Conservation (phyloP, 2,113 vertebrate genomes). For the Casuarius casuarius region DNA sequence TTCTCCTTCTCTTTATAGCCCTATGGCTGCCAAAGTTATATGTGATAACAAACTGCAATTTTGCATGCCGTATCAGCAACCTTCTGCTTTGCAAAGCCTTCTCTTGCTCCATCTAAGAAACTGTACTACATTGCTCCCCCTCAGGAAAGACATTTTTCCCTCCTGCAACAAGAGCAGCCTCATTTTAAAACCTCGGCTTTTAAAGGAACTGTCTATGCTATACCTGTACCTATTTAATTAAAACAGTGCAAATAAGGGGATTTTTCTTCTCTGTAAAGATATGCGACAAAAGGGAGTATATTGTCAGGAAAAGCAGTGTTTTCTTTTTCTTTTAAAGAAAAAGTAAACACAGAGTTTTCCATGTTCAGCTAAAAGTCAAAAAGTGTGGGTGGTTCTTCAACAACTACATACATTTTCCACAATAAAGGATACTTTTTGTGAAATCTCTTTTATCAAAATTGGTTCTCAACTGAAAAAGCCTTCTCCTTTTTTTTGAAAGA, state of each 20-base stretch:
- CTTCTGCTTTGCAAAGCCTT: not conserved
- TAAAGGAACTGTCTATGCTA: not conserved
- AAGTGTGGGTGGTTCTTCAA: not conserved
- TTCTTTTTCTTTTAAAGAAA: not conserved
- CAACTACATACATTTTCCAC: not conserved
- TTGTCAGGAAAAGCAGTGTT: not conserved
- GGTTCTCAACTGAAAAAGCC: not conserved
- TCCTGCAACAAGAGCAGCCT: not conserved
- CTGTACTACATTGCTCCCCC: not conserved
- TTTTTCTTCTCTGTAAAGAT: not conserved
- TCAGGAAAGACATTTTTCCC: not conserved
- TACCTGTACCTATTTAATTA: not conserved
- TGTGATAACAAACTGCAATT: not conserved
- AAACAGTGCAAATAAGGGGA: not conserved
- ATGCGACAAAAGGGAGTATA: not conserved
- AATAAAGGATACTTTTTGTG: not conserved
- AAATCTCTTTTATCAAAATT: not conserved
- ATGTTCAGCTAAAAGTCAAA: not conserved
- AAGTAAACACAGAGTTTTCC: not conserved
- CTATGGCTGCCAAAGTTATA: not conserved
- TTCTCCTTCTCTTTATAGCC: not conserved
- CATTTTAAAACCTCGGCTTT: not conserved
- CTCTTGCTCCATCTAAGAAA: not conserved
- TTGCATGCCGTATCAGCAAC: not conserved
- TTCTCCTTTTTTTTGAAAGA: not conserved